phyloP scores from a whole-genome alignment of 2,797 vertebrate species.

The Prionace glauca region DNA sequence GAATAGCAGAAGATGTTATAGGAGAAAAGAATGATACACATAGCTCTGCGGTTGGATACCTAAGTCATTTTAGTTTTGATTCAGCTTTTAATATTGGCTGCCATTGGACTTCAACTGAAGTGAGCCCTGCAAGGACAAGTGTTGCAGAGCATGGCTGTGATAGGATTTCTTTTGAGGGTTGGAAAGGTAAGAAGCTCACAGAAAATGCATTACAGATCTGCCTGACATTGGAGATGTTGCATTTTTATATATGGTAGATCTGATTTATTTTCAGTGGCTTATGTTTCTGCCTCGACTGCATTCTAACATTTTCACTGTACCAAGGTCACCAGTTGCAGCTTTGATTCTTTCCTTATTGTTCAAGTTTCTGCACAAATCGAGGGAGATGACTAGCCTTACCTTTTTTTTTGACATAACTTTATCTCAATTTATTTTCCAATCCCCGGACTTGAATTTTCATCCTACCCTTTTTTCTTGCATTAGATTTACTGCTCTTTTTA shows the following conservation, averaged over 20 bases:
- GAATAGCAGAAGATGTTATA: not conserved
- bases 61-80: not conserved
- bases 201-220: not conserved
- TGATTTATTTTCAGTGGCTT: not conserved
- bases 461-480: not conserved
- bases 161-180: not conserved
- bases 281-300: not conserved
- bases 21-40: not conserved
- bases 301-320: not conserved
- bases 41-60: not conserved
- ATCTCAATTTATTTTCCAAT: not conserved
- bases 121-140: not conserved
- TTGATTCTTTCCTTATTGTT: not conserved
- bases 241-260: not conserved
- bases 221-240: not conserved
- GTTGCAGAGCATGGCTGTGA: not conserved
- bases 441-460: not conserved
- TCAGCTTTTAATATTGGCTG: not conserved
- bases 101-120: not conserved
- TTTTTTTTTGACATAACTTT: not conserved
- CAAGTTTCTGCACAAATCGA: not conserved
- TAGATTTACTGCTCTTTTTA: not conserved
- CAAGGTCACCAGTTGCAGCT: conserved; percentile 1
- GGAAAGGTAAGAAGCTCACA: not conserved
- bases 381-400: not conserved